These are phyloP conservation scores for Pristiophorus japonicus DNA, from an alignment of 2,113 vertebrate species.

Conservation along the genomic window DNA sequence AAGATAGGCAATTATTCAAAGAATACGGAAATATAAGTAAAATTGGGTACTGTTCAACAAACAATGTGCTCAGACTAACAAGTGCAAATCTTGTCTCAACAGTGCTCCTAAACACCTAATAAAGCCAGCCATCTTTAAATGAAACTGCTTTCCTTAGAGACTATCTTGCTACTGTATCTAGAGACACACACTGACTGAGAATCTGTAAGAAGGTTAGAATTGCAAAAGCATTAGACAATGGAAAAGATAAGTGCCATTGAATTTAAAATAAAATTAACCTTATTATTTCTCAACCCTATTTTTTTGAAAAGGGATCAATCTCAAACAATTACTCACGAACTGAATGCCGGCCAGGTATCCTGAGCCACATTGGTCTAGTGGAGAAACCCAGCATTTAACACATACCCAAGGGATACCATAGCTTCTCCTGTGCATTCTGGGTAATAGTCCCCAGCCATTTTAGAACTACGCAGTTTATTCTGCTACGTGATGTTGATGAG, in stretches of 20 bases:
- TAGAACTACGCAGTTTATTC: neutral
- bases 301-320: neutral
- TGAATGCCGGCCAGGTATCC: neutral
- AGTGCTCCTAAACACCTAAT: neutral
- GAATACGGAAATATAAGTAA: slow-evolving; percentile 9
- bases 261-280: neutral
- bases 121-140: neutral
- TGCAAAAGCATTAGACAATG: neutral
- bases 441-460: neutral
- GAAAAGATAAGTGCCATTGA: neutral
- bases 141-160: neutral
- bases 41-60: too few species aligned
- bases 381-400: neutral
- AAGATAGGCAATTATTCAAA: neutral
- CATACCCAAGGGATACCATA: neutral
- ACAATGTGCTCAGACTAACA: neutral
- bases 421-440: neutral
- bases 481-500: neutral
- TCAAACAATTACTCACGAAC: neutral
- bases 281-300: neutral
- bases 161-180: too few species aligned
- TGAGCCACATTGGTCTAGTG: neutral
- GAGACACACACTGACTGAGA: neutral
- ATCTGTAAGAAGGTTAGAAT: neutral
- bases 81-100: neutral